Evolutionary conservation across 2,797 vertebrate genomes (phyloP).

Genomic region (Bradypodion ventrale): DNA sequence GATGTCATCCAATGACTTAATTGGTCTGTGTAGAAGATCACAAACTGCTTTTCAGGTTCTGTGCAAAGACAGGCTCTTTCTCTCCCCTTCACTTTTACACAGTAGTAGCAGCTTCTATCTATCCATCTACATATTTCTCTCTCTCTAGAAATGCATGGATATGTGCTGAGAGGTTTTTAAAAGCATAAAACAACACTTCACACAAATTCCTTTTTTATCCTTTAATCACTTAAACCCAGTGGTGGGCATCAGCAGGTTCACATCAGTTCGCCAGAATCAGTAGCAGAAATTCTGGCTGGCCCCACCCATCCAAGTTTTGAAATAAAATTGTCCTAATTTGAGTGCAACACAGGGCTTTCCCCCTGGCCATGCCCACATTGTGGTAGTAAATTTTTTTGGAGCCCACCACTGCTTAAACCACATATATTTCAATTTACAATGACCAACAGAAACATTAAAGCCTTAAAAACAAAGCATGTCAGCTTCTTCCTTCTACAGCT

Average conservation of each 20-base stretch:
- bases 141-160: background rate
- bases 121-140: background rate
- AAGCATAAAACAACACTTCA: background rate
- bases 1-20: conserved; percentile 10
- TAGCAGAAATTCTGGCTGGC: too few relatives aligned
- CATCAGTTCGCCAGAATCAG: too few relatives aligned
- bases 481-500: background rate
- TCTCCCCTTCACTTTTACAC: background rate
- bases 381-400: too few relatives aligned
- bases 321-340: too few relatives aligned
- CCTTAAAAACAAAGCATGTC: background rate
- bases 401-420: too few relatives aligned
- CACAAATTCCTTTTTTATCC: background rate
- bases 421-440: background rate
- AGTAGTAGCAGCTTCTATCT: background rate
- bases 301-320: too few relatives aligned
- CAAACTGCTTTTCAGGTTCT: background rate
- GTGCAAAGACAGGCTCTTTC: background rate
- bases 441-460: background rate
- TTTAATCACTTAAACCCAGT: background rate
- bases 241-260: too few relatives aligned
- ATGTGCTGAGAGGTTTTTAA: background rate
- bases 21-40: background rate
- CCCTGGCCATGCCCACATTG: too few relatives aligned
- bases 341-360: too few relatives aligned